Evolutionary conservation across 1,140 invertebrate species (phyloP).

Genomic region (Zaprionus ghesquierei): DNA sequence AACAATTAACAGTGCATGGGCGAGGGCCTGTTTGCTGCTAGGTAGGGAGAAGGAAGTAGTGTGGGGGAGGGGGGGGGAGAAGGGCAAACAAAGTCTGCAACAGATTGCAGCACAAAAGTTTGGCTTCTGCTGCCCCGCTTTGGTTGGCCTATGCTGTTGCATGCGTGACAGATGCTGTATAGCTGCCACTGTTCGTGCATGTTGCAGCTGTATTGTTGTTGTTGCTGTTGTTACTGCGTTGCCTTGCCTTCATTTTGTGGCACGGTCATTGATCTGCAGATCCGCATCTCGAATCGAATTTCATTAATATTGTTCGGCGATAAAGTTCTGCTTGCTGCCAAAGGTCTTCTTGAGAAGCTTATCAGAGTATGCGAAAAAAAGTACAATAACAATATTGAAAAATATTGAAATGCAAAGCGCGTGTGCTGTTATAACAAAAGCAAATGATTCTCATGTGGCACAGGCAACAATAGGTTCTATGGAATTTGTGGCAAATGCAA

Average conservation of each 20-base stretch:
- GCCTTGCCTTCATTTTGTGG: constrained; percentile 14
- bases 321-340: not conserved
- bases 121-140: constrained; percentile 10
- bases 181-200: not conserved
- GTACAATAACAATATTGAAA: not conserved
- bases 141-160: constrained; percentile 17
- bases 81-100: constrained; percentile 45
- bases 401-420: not conserved
- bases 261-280: constrained; percentile 60
- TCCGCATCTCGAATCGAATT: constrained; percentile 9
- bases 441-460: not conserved
- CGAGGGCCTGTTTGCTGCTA: constrained; percentile 1
- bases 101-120: constrained; percentile 69
- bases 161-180: constrained; percentile 60
- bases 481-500: not conserved
- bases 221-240: constrained; percentile 2
- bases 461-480: not conserved
- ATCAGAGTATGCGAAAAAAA: not conserved
- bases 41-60: not conserved
- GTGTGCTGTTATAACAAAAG: not conserved
- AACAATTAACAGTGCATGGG: constrained; percentile 18
- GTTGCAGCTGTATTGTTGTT: not conserved
- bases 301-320: not conserved
- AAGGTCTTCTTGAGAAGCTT: not conserved
- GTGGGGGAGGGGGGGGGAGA: not conserved